Conservation (phyloP, 2,113 vertebrate genomes). For the Melanotaenia duboulayi region DNA sequence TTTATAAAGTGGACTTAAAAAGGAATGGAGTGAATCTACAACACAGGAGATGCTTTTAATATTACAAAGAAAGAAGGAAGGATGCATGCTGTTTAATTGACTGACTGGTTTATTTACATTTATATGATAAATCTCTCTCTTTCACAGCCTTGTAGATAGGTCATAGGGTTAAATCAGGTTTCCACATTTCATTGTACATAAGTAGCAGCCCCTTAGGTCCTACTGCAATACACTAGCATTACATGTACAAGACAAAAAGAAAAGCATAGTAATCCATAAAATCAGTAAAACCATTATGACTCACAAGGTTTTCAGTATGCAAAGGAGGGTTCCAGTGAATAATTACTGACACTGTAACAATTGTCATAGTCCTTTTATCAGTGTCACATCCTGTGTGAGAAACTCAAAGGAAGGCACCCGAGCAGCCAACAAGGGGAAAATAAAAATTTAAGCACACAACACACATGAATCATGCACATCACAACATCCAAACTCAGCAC, state of each 20-base stretch:
- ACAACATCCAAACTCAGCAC: slow-evolving; percentile 85
- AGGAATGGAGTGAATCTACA: too few relatives aligned
- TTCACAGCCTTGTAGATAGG: neutral
- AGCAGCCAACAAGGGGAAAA: slow-evolving; percentile 70
- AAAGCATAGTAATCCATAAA: neutral
- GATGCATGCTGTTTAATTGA: neutral
- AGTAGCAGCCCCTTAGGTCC: too few relatives aligned
- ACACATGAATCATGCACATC: slow-evolving; percentile 86
- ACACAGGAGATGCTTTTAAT: too few relatives aligned
- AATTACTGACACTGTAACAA: slow-evolving; percentile 26
- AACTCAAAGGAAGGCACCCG: slow-evolving; percentile 62
- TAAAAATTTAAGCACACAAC: slow-evolving; percentile 78
- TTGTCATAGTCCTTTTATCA: slow-evolving; percentile 45
- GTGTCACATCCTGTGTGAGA: slow-evolving; percentile 55
- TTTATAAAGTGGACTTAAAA: too few relatives aligned
- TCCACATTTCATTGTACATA: too few relatives aligned
- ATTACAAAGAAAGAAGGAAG: neutral
- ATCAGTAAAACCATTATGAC: neutral
- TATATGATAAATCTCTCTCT: slow-evolving; percentile 3
- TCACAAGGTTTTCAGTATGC: slow-evolving; percentile 9
- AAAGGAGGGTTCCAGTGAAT: slow-evolving; percentile 11
- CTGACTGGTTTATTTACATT: slow-evolving; percentile 6
- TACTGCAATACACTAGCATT: too few relatives aligned
- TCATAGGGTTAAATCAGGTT: neutral
- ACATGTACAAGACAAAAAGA: neutral